A percentile compares a stretch with the other conserved stretches of the same genome.
These are phyloP conservation scores for Urocitellus parryii DNA, from an alignment of 2,113 vertebrate genomes.

Conservation along the genomic window DNA sequence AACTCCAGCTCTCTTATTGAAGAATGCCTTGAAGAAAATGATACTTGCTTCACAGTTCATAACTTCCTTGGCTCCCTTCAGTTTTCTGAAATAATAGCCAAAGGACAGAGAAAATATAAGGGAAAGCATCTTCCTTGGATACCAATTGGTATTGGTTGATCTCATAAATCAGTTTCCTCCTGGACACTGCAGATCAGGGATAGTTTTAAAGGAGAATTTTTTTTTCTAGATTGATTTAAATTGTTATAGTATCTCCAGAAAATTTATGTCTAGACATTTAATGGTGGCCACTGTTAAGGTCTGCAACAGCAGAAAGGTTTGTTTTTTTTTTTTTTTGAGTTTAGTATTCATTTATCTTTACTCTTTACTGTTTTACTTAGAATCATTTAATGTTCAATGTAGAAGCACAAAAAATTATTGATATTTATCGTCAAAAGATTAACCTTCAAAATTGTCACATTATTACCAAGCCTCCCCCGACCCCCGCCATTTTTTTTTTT, in stretches of 20 bases:
- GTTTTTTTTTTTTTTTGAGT: neutral
- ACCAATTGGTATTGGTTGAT: neutral
- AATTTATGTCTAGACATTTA: conserved; percentile 24
- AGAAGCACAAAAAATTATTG: neutral
- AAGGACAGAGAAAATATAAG: neutral
- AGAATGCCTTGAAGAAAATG: conserved; percentile 54
- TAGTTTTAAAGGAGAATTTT: conserved; percentile 16
- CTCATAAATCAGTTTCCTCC: conserved; percentile 20
- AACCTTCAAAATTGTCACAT: neutral
- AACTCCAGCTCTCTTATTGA: neutral
- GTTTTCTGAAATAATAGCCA: conserved; percentile 17
- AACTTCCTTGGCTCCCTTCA: neutral
- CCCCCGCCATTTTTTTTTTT: no score
- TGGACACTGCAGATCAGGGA: neutral
- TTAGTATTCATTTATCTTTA: neutral
- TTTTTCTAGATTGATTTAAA: conserved; percentile 57
- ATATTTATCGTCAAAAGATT: neutral
- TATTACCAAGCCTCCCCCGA: neutral
- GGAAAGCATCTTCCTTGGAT: neutral
- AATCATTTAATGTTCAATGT: neutral
- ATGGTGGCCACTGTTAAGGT: conserved; percentile 2
- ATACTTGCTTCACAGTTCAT: neutral
- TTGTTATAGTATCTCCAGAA: conserved; percentile 49
- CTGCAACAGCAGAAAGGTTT: neutral
- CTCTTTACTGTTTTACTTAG: conserved; percentile 8